Conservation (phyloP, 2,888 invertebrate genomes). For the Tetragnatha montana region DNA sequence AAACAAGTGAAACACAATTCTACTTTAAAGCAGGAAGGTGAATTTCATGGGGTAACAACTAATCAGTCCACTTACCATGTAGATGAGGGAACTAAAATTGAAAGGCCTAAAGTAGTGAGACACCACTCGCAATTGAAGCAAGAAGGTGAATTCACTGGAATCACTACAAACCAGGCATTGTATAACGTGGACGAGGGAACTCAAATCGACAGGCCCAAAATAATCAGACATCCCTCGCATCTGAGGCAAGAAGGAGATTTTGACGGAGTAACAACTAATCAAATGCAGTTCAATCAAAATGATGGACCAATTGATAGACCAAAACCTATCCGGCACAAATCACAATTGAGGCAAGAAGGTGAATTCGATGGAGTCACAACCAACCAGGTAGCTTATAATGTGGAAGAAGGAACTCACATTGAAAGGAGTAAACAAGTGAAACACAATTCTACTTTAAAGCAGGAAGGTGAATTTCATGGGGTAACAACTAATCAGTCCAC, state of each 20-base stretch:
- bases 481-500: conserved; percentile 53
- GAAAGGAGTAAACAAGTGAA: conserved; percentile 52
- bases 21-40: conserved; percentile 42
- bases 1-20: conserved; percentile 41
- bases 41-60: conserved; percentile 55
- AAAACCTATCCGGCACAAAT: conserved; percentile 52
- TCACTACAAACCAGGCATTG: conserved; percentile 33
- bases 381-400: conserved; percentile 47
- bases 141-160: conserved; percentile 14
- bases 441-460: conserved; percentile 3
- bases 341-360: conserved; percentile 50
- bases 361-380: conserved; percentile 69
- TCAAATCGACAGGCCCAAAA: conserved; percentile 31
- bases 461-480: conserved; percentile 39
- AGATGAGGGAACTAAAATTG: conserved; percentile 11
- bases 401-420: conserved; percentile 38
- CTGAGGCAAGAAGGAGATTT: conserved; percentile 70
- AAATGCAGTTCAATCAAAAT: conserved; percentile 42
- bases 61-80: conserved; percentile 50
- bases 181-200: conserved; percentile 38
- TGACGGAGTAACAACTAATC: conserved; percentile 70
- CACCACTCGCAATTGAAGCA: conserved; percentile 19
- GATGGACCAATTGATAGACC: conserved; percentile 34
- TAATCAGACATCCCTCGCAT: conserved; percentile 21
- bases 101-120: conserved; percentile 13